Conservation (phyloP, 2,113 vertebrate species). For the Phoenicopterus ruber region DNA sequence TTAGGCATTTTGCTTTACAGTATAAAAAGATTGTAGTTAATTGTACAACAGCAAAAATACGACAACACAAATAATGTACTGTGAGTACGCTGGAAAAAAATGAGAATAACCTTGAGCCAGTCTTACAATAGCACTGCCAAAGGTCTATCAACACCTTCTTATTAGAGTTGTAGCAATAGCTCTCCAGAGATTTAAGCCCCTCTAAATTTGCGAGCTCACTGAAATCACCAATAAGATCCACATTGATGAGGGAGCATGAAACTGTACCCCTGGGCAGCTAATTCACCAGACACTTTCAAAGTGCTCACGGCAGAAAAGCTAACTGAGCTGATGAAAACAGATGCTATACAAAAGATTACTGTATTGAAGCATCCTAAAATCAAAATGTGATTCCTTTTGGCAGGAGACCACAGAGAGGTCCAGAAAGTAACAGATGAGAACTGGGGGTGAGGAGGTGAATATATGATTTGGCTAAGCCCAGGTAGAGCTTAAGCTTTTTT, state of each 20-base stretch:
- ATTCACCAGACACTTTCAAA: background rate
- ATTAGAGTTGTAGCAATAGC: conserved; percentile 32
- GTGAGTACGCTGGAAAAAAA: background rate
- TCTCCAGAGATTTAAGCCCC: background rate
- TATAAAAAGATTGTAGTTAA: background rate
- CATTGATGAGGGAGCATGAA: background rate
- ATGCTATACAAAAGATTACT: background rate
- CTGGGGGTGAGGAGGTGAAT: background rate
- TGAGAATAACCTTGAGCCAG: background rate
- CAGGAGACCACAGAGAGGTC: background rate
- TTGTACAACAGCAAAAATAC: background rate
- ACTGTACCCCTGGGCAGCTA: background rate
- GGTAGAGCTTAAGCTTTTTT: background rate
- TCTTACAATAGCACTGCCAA: conserved; percentile 23
- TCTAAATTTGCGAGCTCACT: conserved; percentile 35
- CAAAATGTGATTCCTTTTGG: background rate
- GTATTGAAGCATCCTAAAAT: background rate
- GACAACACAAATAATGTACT: background rate
- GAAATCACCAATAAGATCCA: conserved; percentile 22
- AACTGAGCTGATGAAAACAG: background rate
- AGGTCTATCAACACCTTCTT: conserved; percentile 62
- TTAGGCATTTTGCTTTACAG: background rate
- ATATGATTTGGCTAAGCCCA: background rate
- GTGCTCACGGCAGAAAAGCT: background rate
- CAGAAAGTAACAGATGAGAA: background rate